Percentiles rank a stretch among this genome's conserved stretches.
Evolutionary conservation across 1,140 invertebrate genomes (phyloP).

Genomic region (Dryas iulia): DNA sequence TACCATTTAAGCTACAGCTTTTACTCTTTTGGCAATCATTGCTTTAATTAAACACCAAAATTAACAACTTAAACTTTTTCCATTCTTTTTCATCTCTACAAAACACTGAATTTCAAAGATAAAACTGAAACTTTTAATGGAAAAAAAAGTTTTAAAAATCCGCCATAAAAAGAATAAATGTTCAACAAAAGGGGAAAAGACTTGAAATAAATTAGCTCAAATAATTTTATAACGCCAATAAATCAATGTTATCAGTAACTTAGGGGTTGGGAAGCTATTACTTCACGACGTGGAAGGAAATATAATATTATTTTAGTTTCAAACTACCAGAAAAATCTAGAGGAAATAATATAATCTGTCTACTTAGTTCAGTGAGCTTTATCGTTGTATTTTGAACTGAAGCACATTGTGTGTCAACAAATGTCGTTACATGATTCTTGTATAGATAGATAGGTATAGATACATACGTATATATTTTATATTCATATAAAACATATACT

Average conservation of each 20-base stretch:
- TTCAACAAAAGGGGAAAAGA: neutral
- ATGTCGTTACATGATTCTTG: too few relatives aligned
- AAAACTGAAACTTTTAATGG: conserved; percentile 2
- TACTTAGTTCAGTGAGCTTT: neutral
- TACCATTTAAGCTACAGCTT: neutral
- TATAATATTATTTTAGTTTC: neutral
- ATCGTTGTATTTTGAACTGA: neutral
- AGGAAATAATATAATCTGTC: neutral
- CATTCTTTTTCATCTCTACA: conserved; percentile 12
- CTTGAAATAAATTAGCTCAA: neutral
- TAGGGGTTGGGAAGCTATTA: neutral
- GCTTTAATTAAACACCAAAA: conserved; percentile 13
- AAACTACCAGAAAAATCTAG: neutral
- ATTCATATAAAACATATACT: too few relatives aligned
- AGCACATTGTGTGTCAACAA: neutral
- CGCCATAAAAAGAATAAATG: neutral
- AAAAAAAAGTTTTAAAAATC: neutral
- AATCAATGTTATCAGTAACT: neutral
- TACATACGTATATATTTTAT: too few relatives aligned
- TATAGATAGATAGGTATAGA: too few relatives aligned
- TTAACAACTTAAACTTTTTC: conserved; percentile 14
- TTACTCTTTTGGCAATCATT: conserved; percentile 11
- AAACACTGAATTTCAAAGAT: conserved; percentile 14
- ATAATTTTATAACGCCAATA: conserved; percentile 1
- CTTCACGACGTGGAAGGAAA: neutral